Base-by-base conservation (phyloP, 2,888 invertebrate species). In the Monoplex corrugatus region DNA sequence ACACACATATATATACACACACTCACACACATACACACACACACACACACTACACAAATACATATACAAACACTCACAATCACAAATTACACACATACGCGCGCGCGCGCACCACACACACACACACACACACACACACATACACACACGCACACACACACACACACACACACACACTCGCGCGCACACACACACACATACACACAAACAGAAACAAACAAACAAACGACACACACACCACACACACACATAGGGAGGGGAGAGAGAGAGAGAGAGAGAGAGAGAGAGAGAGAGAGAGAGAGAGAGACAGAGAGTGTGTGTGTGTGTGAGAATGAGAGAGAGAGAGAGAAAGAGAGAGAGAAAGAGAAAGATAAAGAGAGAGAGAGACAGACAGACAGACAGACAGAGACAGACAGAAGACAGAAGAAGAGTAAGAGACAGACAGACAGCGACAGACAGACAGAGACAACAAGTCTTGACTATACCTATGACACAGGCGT, bases 211-310 rank as follows among this genome's bases (percentile, higher is more conserved):
- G 32, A 72, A 5, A 35, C 35, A 72, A 32, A 72, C 72, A 68
- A 19, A 68, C 63, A 68, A 19, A 68, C 63, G n/a, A 68, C 63
- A 68, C 63, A 68, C 63, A 68, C 63, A 68, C 63, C 63, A 68
- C 23, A 6, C 23, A 6, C 23, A 6, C 23, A 68, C 63, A 68
- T 28, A 13, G n/a, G n/a, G n/a, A n/a, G n/a, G n/a, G n/a, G n/a
- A n/a, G n/a, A n/a, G n/a, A n/a, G n/a, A n/a, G n/a, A n/a, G n/a
- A n/a, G n/a, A n/a, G n/a, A n/a, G n/a, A n/a, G n/a, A n/a, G n/a
- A n/a, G n/a, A n/a, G n/a, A n/a, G n/a, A n/a, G n/a, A n/a, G n/a
- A n/a, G n/a, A n/a, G n/a, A n/a, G n/a, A n/a, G n/a, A n/a, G n/a
- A n/a, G n/a, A n/a, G n/a, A n/a, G n/a, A n/a, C n/a, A n/a, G n/a